A percentile compares a stretch with the other conserved stretches of the same genome.
These are phyloP conservation scores for Cyclopterus lumpus DNA, from an alignment of 2,797 vertebrate species.

Conservation along the genomic window DNA sequence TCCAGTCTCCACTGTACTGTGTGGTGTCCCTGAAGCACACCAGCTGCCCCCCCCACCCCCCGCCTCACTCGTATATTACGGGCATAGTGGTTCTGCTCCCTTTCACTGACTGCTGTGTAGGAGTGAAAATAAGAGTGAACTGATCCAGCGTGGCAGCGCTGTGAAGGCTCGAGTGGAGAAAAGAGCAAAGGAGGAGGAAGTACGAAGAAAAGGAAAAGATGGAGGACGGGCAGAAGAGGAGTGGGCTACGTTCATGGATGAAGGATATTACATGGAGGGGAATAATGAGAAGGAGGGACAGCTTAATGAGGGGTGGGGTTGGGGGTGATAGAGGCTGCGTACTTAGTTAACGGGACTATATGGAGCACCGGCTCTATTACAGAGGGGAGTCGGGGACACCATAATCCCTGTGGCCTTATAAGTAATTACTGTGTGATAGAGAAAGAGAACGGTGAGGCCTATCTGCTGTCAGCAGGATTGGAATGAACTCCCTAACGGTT, in stretches of 20 bases:
- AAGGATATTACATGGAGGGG: slow-evolving; percentile 66
- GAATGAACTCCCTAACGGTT: slow-evolving; percentile 68
- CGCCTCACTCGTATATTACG: slow-evolving; percentile 20
- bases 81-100: slow-evolving; percentile 41
- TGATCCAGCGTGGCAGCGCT: slow-evolving; percentile 60
- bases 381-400: slow-evolving; percentile 71
- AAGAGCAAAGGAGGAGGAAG: slow-evolving; percentile 43
- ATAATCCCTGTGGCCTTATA: slow-evolving; percentile 76
- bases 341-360: slow-evolving; percentile 65
- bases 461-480: slow-evolving; percentile 78
- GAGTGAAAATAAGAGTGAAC: slow-evolving; percentile 63
- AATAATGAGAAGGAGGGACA: slow-evolving; percentile 66
- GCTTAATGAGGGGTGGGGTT: slow-evolving; percentile 59
- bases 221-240: slow-evolving; percentile 12
- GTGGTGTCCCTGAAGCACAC: slow-evolving; percentile 39
- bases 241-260: slow-evolving; percentile 63
- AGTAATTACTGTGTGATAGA: slow-evolving; percentile 78
- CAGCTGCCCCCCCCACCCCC: not conserved
- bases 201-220: slow-evolving; percentile 29
- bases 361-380: slow-evolving; percentile 73
- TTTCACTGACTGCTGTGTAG: slow-evolving; percentile 60
- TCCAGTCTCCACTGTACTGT: slow-evolving; percentile 31
- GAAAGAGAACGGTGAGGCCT: slow-evolving; percentile 65
- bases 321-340: slow-evolving; percentile 57
- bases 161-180: slow-evolving; percentile 61